Conservation (phyloP, 2,888 invertebrate genomes). For the Coecobrya sp. region DNA sequence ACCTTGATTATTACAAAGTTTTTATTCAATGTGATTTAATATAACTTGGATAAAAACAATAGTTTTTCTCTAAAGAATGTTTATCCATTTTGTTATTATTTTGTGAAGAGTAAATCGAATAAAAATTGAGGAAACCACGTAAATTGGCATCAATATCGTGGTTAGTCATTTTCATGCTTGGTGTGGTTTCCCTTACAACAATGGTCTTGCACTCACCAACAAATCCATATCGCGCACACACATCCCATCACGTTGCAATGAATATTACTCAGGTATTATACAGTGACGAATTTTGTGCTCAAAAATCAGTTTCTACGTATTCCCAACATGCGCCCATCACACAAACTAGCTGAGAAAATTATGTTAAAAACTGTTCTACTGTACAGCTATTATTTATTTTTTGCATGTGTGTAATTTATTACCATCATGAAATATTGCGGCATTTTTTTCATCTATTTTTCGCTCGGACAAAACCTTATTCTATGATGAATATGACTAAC, state of each 20-base stretch:
- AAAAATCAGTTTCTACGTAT: background rate
- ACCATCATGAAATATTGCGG: conserved; percentile 66
- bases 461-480: no score
- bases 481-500: no score
- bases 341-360: conserved; percentile 30
- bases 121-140: conserved; percentile 78
- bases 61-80: conserved; percentile 44
- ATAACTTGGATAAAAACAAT: conserved; percentile 59
- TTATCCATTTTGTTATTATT: conserved; percentile 62
- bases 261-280: no score
- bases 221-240: background rate
- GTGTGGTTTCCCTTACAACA: conserved; percentile 44
- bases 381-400: conserved; percentile 43
- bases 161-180: conserved; percentile 78
- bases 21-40: conserved; percentile 74
- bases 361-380: background rate
- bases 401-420: conserved; percentile 53
- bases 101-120: conserved; percentile 68
- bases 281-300: background rate
- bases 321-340: conserved; percentile 62
- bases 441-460: conserved; percentile 39
- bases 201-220: conserved; percentile 21
- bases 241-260: background rate
- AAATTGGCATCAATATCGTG: conserved; percentile 72
- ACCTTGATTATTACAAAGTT: conserved; percentile 49